phyloP scores from a whole-genome alignment of 1,140 invertebrate species.

The Drosophila ambigua region DNA sequence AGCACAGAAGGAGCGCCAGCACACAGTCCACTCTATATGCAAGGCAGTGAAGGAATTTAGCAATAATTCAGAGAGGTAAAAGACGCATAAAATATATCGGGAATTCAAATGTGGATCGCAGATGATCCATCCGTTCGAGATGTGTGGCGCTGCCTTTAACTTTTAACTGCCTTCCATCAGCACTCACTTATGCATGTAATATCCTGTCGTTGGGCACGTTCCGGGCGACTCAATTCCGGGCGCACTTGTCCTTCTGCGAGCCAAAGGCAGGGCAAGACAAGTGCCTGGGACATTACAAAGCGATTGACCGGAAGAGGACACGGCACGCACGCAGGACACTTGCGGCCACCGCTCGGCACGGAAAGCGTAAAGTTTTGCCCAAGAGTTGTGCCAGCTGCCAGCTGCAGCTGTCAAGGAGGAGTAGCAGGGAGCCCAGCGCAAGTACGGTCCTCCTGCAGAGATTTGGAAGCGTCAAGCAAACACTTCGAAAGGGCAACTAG shows the following conservation, averaged over 20 bases:
- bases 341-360: conserved; percentile 12
- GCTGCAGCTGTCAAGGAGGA: conserved; percentile 16
- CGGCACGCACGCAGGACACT: conserved; percentile 60
- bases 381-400: background rate
- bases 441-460: conserved; percentile 5
- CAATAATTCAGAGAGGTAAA: too few species aligned
- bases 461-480: conserved; percentile 42
- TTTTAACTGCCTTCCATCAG: conserved; percentile 4
- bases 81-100: too few species aligned
- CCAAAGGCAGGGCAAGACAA: conserved; percentile 14
- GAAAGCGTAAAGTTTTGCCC: conserved; percentile 26
- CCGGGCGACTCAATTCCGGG: conserved; percentile 45
- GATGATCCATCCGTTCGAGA: background rate
- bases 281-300: conserved; percentile 44
- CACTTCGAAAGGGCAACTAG: conserved; percentile 15
- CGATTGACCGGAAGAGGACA: conserved; percentile 60
- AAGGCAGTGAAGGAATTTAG: too few species aligned
- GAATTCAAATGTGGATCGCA: conserved; percentile 30
- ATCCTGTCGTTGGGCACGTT: conserved; percentile 62
- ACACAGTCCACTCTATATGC: background rate
- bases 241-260: conserved; percentile 36
- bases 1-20: background rate
- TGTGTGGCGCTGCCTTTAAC: background rate
- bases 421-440: too few species aligned
- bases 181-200: conserved; percentile 63